Evolutionary conservation across 2,113 vertebrate genomes (phyloP).

Genomic region (Otus sunia): DNA sequence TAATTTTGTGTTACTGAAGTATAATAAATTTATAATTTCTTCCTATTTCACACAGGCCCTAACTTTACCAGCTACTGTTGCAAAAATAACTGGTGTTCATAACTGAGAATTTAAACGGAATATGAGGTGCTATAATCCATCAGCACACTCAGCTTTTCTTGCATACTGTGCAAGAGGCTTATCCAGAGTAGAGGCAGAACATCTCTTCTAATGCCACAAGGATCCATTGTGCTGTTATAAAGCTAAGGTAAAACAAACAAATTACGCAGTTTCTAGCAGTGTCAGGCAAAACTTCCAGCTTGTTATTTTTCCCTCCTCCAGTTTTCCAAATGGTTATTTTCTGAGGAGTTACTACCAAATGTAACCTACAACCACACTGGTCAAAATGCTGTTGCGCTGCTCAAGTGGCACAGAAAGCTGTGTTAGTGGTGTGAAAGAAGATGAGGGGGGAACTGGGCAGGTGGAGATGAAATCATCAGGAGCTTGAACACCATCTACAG

Average conservation of each 20-base stretch:
- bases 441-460: neutral
- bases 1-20: slow-evolving; percentile 18
- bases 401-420: fast-evolving
- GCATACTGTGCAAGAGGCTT: neutral
- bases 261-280: fast-evolving
- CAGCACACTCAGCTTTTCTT: neutral
- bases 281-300: neutral
- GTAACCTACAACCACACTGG: neutral
- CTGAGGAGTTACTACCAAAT: neutral
- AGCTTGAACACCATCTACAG: neutral
- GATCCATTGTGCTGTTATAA: neutral
- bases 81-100: slow-evolving; percentile 25
- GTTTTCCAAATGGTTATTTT: neutral
- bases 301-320: neutral
- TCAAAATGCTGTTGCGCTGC: neutral
- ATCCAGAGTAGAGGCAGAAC: neutral
- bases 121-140: neutral
- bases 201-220: neutral
- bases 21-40: slow-evolving; percentile 38
- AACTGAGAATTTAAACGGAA: slow-evolving; percentile 19
- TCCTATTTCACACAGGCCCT: neutral
- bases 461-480: neutral
- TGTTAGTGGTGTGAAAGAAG: neutral
- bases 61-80: slow-evolving; percentile 13
- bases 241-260: neutral